A percentile compares a stretch with the other conserved stretches of the same genome.
Conservation (phyloP, 2,888 invertebrate species). For the Chorisops tibialis region DNA sequence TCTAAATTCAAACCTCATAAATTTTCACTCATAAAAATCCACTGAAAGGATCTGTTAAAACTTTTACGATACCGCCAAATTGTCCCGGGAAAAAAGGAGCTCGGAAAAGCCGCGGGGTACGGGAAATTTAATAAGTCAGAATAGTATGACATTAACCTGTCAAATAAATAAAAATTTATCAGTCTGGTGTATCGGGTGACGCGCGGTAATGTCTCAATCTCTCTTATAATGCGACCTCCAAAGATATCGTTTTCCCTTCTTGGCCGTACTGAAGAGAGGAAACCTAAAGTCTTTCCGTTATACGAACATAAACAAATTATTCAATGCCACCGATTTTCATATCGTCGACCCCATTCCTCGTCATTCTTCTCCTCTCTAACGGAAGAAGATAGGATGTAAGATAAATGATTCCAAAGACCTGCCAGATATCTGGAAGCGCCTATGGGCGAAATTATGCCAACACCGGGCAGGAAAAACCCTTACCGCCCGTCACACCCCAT, state of each 20-base stretch:
- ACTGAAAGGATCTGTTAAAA: constrained; percentile 15
- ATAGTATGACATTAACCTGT: constrained; percentile 34
- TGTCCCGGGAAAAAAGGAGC: not conserved
- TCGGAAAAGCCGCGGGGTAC: not conserved
- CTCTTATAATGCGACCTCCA: too few relatives aligned
- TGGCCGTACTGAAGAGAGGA: too few relatives aligned
- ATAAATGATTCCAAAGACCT: constrained; percentile 32
- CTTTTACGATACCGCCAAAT: constrained; percentile 20
- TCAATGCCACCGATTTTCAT: constrained; percentile 33
- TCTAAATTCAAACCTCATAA: not conserved
- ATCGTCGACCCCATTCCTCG: not conserved
- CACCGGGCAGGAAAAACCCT: constrained; percentile 14
- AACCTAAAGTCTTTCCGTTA: constrained; percentile 7
- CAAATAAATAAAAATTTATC: constrained; percentile 36
- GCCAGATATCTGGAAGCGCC: constrained; percentile 6
- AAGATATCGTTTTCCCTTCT: too few relatives aligned
- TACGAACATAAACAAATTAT: constrained; percentile 33
- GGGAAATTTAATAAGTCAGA: constrained; percentile 32
- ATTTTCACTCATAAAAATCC: constrained; percentile 20
- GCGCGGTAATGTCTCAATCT: constrained; percentile 33
- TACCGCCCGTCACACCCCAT: constrained; percentile 8
- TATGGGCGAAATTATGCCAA: constrained; percentile 15
- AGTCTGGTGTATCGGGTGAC: constrained; percentile 31
- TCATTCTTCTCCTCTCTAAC: not conserved
- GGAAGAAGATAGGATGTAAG: constrained; percentile 7